These are phyloP conservation scores for Hemitrygon akajei DNA, from an alignment of 2,797 vertebrate genomes.

Conservation along the genomic window DNA sequence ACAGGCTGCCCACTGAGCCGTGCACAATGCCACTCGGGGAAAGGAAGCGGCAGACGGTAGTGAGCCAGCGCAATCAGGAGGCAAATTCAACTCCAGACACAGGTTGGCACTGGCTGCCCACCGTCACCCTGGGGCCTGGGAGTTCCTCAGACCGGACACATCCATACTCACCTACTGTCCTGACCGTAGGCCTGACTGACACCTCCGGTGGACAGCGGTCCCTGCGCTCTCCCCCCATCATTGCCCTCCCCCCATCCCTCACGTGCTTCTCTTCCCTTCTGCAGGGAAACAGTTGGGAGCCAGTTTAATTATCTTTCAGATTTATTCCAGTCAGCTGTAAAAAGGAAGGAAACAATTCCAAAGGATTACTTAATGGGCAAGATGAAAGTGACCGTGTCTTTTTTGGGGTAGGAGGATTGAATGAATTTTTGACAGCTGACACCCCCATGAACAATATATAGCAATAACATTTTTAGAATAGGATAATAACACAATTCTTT, in stretches of 20 bases:
- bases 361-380: constrained; percentile 20
- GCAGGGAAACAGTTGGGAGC: neutral
- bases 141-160: neutral
- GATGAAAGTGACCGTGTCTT: neutral
- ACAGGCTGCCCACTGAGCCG: constrained; percentile 12
- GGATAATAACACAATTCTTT: neutral
- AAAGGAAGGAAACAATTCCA: constrained; percentile 3
- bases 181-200: neutral
- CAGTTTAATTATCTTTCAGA: constrained; percentile 23
- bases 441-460: constrained; percentile 16
- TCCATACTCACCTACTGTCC: neutral
- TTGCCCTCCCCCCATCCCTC: neutral
- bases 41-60: neutral
- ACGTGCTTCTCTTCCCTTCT: neutral
- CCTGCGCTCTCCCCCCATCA: too few species aligned
- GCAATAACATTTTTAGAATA: neutral
- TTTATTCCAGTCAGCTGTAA: constrained; percentile 7
- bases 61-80: constrained; percentile 24
- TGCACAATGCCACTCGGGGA: constrained; percentile 23
- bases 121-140: constrained; percentile 14
- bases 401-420: neutral
- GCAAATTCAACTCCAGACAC: neutral
- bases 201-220: neutral
- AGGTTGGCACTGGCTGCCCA: neutral
- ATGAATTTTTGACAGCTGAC: neutral